A percentile compares a stretch with the other conserved stretches of the same genome.
phyloP scores from a whole-genome alignment of 2,113 vertebrate genomes.

The Acanthochromis polyacanthus region DNA sequence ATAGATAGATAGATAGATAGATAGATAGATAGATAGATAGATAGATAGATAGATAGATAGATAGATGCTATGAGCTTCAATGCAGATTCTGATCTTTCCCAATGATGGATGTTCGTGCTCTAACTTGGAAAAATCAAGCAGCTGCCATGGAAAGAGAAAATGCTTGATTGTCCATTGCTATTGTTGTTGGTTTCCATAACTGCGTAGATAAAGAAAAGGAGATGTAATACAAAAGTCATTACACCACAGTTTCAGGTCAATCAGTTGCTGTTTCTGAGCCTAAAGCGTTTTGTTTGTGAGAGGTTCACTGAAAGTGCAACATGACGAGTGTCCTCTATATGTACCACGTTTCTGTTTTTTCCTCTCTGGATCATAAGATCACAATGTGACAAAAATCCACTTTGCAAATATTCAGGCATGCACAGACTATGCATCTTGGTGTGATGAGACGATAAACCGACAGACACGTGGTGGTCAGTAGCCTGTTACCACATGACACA shows the following conservation, averaged over 20 bases:
- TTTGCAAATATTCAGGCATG: constrained; percentile 4
- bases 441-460: constrained; percentile 34
- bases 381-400: constrained; percentile 39
- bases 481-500: constrained; percentile 45
- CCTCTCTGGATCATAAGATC: constrained; percentile 11
- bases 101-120: no score
- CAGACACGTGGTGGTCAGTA: constrained; percentile 38
- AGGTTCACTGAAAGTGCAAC: neutral
- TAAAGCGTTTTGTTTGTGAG: neutral
- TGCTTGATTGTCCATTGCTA: no score
- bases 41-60: no score
- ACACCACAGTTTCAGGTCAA: constrained; percentile 13
- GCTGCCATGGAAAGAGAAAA: no score
- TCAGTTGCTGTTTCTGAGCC: constrained; percentile 7
- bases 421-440: constrained; percentile 33
- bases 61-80: no score
- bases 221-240: neutral
- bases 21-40: no score
- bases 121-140: no score
- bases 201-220: neutral
- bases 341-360: neutral
- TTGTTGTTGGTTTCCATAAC: neutral
- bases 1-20: no score
- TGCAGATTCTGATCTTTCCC: no score
- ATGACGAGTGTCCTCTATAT: neutral